Percentiles rank a stretch among this genome's conserved stretches.
Conservation (phyloP, 1,140 invertebrate genomes). For the Panulirus ornatus region DNA sequence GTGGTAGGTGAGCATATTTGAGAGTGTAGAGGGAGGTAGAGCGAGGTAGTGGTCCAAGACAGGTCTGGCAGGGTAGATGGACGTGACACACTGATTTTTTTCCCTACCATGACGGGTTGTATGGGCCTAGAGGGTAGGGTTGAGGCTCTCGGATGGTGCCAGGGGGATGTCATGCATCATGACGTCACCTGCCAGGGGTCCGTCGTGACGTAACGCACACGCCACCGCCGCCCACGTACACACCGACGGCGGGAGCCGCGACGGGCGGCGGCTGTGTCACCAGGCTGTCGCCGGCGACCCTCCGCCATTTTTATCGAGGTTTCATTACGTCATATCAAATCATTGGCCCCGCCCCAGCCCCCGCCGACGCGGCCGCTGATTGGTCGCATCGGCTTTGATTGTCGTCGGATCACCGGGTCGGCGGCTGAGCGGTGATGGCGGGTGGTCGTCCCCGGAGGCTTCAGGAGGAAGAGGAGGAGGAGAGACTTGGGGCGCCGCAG, state of each 20-base stretch:
- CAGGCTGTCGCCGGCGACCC: neutral
- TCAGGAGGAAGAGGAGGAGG: neutral
- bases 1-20: too few species aligned
- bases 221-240: too few species aligned
- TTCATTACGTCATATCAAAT: constrained; percentile 60
- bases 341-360: constrained; percentile 54
- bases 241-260: neutral
- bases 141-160: too few species aligned
- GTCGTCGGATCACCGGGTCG: constrained; percentile 58
- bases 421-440: constrained; percentile 45
- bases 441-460: neutral
- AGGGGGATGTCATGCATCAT: too few species aligned
- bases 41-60: neutral
- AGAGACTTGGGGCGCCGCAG: neutral
- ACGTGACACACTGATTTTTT: too few species aligned
- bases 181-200: too few species aligned
- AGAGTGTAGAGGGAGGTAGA: neutral
- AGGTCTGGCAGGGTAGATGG: too few species aligned
- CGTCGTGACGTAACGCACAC: too few species aligned
- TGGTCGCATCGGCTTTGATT: constrained; percentile 48
- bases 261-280: neutral
- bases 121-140: too few species aligned
- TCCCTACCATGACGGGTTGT: too few species aligned
- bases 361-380: constrained; percentile 43
- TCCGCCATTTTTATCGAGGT: constrained; percentile 64